Conservation (phyloP, 2,113 vertebrate genomes). For the Pseudorhombus dupliciocellatus region DNA sequence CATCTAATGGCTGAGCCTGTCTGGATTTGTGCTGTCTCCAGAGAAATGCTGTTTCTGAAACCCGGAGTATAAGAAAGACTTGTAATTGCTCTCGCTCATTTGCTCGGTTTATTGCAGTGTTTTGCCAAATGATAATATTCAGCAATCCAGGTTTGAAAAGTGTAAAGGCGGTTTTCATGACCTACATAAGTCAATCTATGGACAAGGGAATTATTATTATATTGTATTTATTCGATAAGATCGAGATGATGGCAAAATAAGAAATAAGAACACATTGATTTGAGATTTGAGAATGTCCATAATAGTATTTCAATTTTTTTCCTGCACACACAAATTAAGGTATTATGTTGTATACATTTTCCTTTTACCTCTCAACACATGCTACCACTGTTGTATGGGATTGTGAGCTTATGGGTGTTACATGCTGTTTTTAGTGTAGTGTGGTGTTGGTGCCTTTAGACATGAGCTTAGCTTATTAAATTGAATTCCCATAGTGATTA, state of each 20-base stretch:
- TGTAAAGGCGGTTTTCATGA: not conserved
- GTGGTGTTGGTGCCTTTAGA: too few relatives aligned
- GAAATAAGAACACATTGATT: too few relatives aligned
- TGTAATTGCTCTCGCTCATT: slow-evolving; percentile 10
- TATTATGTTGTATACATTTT: too few relatives aligned
- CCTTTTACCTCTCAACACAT: too few relatives aligned
- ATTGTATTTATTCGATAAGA: too few relatives aligned
- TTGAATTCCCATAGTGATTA: not conserved
- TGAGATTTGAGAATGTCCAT: too few relatives aligned
- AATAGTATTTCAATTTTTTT: too few relatives aligned
- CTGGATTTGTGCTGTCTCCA: slow-evolving; percentile 11
- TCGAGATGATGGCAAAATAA: too few relatives aligned
- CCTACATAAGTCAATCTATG: not conserved
- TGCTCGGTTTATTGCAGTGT: not conserved
- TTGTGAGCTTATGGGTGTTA: too few relatives aligned
- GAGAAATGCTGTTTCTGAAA: not conserved
- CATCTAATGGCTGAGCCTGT: not conserved
- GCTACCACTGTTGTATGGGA: too few relatives aligned
- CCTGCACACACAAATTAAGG: too few relatives aligned
- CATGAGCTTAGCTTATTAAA: not conserved
- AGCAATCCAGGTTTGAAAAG: not conserved
- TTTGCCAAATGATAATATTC: slow-evolving; percentile 5
- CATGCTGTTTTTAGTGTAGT: too few relatives aligned
- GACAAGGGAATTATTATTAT: not conserved
- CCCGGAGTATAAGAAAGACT: slow-evolving; percentile 11